Conservation (phyloP, 2,797 vertebrate species). For the Clarias pachynema region DNA sequence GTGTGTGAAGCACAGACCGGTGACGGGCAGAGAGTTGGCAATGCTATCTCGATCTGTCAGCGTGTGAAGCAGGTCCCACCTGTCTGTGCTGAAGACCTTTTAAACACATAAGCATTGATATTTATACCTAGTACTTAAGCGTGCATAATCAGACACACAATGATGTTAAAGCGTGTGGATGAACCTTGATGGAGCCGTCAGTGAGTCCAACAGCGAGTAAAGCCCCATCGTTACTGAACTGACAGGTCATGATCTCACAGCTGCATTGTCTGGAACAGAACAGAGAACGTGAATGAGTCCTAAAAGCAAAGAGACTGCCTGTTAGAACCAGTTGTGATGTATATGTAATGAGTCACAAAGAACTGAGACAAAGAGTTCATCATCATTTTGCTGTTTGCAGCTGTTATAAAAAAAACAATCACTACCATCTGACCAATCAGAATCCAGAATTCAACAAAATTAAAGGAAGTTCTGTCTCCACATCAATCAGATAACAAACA, state of each 20-base stretch:
- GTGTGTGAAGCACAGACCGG: conserved; percentile 57
- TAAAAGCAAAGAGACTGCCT: not conserved
- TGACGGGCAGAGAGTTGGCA: conserved; percentile 55
- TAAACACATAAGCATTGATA: not conserved
- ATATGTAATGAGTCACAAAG: not conserved
- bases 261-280: conserved; percentile 51
- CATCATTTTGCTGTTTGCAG: not conserved
- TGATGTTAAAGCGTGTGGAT: not conserved
- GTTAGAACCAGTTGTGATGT: not conserved
- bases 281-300: conserved; percentile 23
- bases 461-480: not conserved
- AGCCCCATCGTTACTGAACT: conserved; percentile 58
- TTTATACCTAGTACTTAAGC: too few species aligned
- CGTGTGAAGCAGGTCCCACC: conserved; percentile 43
- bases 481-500: not conserved
- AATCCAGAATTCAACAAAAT: not conserved
- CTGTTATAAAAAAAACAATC: not conserved
- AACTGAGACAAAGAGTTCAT: not conserved
- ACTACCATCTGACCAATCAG: not conserved
- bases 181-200: conserved; percentile 55
- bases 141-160: not conserved
- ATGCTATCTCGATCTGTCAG: conserved; percentile 51
- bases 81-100: conserved; percentile 50
- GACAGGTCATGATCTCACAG: conserved; percentile 55
- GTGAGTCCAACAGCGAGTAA: conserved; percentile 50